These are phyloP conservation scores for Horisme vitalbata DNA, from an alignment of 2,888 invertebrate species.

Conservation along the genomic window DNA sequence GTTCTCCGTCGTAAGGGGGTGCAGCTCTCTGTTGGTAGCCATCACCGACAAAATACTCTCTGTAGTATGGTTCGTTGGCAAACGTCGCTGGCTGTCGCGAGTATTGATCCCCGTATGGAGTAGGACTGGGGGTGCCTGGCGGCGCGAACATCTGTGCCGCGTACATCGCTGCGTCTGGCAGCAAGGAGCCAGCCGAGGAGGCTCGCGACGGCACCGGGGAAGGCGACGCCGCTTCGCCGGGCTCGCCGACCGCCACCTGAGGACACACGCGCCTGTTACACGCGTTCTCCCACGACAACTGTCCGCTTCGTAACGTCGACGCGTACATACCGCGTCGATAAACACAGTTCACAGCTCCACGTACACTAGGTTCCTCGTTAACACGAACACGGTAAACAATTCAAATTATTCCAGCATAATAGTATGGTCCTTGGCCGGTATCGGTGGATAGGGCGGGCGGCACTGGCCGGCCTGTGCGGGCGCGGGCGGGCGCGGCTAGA, in stretches of 20 bases:
- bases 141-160: conserved; percentile 87
- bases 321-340: conserved; percentile 78
- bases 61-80: conserved; percentile 89
- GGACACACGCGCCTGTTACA: conserved; percentile 86
- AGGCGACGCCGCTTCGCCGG: conserved; percentile 84
- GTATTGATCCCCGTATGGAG: conserved; percentile 81
- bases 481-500: conserved; percentile 84
- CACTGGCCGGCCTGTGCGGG: conserved; percentile 82
- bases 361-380: conserved; percentile 66
- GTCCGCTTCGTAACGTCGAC: conserved; percentile 84
- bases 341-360: conserved; percentile 78
- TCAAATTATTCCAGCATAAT: conserved; percentile 51
- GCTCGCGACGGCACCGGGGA: conserved; percentile 86
- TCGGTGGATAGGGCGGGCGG: conserved; percentile 83
- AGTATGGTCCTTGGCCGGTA: conserved; percentile 67
- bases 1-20: conserved; percentile 81
- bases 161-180: conserved; percentile 86
- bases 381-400: conserved; percentile 66
- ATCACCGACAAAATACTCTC: conserved; percentile 89
- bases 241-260: conserved; percentile 82
- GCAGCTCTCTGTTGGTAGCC: conserved; percentile 84
- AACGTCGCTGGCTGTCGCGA: conserved; percentile 83
- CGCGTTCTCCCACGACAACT: conserved; percentile 84
- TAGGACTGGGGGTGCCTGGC: conserved; percentile 86
- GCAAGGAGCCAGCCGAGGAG: conserved; percentile 79